Evolutionary conservation across 2,113 vertebrate species (phyloP), one percentile per base, ranked within the genome.

Genomic region (Calidris pygmaea): DNA sequence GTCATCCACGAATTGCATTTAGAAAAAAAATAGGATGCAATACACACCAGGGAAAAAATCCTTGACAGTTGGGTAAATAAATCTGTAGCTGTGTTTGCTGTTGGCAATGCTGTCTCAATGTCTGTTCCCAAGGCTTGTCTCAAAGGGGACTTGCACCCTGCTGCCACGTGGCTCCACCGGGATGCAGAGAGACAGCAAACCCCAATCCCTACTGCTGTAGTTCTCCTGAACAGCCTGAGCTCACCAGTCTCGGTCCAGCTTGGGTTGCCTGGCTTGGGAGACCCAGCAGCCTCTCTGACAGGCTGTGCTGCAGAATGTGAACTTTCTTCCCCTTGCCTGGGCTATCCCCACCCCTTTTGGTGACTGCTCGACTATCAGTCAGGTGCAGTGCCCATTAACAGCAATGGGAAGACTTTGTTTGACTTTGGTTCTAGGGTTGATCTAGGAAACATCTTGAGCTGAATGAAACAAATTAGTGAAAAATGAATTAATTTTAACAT

Each of bases 131-230:
- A 1, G 35, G 7, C 16, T 48, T 45, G 15, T 66, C 21, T 63
- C 21, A 60, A 87, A 66, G 4, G 19, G 17, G 4, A 11, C 39
- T 52, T 83, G 43, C 15, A 43, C 12, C 8, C 29, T 77, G 9
- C 16, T 92, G 20, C 21, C 39, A 1, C 0, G 1, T n/a, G 30
- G 5, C n/a, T 88, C 19, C 30, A 34, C 9, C 5, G 19, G 23
- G 67, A 53, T 29, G 7, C 4, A 53, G 27, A 39, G 20, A 43
- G 47, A 24, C 35, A 58, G 35, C 8, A 90, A 60, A 71, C 37
- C 43, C 12, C n/a, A 9, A 47, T 78, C 27, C 14, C 50, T 48
- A 8, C 18, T 83, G 63, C 9, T 12, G 7, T 80, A 3, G 2
- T 68, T 15, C 30, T 50, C 26, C 41, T 45, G 13, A n/a, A 35